Percentiles rank a stretch among this genome's conserved stretches.
These are phyloP conservation scores for Euphydryas editha DNA, from an alignment of 2,888 invertebrate species.

Conservation along the genomic window DNA sequence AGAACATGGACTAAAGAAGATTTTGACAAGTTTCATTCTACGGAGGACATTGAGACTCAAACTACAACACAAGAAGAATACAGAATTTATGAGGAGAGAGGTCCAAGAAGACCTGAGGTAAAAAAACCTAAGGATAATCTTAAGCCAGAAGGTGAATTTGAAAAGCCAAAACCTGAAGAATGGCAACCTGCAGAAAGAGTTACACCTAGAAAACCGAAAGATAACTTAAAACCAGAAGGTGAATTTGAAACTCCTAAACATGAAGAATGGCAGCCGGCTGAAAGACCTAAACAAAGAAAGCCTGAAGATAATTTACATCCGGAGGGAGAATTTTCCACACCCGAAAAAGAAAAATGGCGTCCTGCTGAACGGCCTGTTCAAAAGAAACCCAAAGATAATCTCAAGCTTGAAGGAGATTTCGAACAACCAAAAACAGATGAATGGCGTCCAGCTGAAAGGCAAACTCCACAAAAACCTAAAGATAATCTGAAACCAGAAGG, in stretches of 20 bases:
- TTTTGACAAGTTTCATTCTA: conserved; percentile 87
- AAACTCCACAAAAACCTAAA: conserved; percentile 64
- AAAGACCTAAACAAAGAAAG: conserved; percentile 56
- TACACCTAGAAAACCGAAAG: conserved; percentile 58
- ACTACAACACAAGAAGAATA: conserved; percentile 88
- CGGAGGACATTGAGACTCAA: conserved; percentile 78
- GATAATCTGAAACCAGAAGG: conserved; percentile 84
- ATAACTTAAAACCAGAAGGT: conserved; percentile 85
- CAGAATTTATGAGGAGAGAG: conserved; percentile 83
- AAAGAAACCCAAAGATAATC: conserved; percentile 71
- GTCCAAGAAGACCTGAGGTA: conserved; percentile 75
- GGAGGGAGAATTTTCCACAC: conserved; percentile 84
- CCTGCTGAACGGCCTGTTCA: conserved; percentile 71
- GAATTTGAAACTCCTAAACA: conserved; percentile 77
- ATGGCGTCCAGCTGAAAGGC: conserved; percentile 70
- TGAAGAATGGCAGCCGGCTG: conserved; percentile 57
- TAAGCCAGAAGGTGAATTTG: conserved; percentile 82
- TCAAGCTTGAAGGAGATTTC: conserved; percentile 83
- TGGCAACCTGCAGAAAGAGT: conserved; percentile 65
- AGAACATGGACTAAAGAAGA: conserved; percentile 90
- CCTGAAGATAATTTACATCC: conserved; percentile 81
- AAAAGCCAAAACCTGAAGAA: conserved; percentile 58
- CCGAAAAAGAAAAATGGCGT: conserved; percentile 54
- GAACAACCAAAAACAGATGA: conserved; percentile 73
- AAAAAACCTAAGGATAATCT: conserved; percentile 84